Base-by-base conservation (phyloP, 2,888 invertebrate species). In the Hirtodrosophila cameraria region DNA sequence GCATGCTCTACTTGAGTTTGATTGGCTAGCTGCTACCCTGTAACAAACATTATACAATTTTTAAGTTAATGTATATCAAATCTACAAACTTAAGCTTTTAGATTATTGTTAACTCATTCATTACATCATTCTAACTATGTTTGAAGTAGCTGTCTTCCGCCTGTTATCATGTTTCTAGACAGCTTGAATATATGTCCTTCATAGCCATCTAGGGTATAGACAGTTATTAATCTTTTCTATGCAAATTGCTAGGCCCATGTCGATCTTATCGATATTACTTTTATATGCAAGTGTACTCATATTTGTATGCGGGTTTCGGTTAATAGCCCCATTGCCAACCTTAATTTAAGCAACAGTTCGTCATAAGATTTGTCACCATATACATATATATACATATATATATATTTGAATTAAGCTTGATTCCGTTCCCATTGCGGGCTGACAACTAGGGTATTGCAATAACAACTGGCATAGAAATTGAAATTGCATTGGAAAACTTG, bases 361-460 rank as follows among this genome's bases (percentile, higher is more conserved):
- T 60, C 60, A 73, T 54, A 16, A 9, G 18, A 23, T 65, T 72
- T 50, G 42, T 59, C 73, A 69, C 36, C 39, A 8, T 8, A 6
- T 8, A 1, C 12, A 12, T 12, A 27, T 20, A 39, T 18, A 15
- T 39, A 38, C 36, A 38, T 36, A 30, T 38, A 45, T 18, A n/a
- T 23, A 6, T 8, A 11, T 11, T 31, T 48, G 27, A 53, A 48
- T 38, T 23, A 11, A 9, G n/a, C 54, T 28, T 54, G 43, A 48
- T 36, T 16, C 6, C n/a, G 43, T 27, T 27, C 33, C 12, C 41
- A 30, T 28, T 28, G 42, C 25, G 16, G 16, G 43, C 41, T 38
- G 38, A n/a, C 38, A 39, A 9, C 39, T 23, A 31, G 15, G 45
- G 48, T 31, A 38, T 35, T 28, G 23, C 11, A 3, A 31, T 38